Evolutionary conservation across 1,140 invertebrate species (phyloP), one percentile per base, ranked within the genome.

Genomic region (Atta colombica): DNA sequence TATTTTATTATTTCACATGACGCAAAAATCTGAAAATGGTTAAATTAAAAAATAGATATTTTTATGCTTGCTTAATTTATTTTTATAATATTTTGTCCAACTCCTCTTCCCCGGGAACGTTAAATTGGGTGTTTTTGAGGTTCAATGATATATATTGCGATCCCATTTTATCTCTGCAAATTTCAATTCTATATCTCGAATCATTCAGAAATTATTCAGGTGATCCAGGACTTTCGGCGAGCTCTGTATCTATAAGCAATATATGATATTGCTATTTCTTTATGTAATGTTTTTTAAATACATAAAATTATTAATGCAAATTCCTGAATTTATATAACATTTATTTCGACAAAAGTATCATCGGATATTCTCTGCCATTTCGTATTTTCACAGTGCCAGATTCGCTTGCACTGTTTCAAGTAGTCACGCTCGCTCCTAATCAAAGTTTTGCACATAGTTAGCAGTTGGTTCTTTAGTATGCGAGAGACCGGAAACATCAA

Each of bases 401-500:
- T 74, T 82, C 49, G n/a, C 8, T 75, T 61, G 28, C 25, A 21
- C 25, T 1, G 31, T 53, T 84, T 75, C 35, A 21, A 72, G 39
- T 49, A 72, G 35, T 82, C 39, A 51, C n/a, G 39, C 69, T 61
- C 18, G 14, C 14, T 84, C 45, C 55, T 75, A 84, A 84, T 84
- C 69, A 84, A 84, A 84, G 69, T 84, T 84, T 61, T 18, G 55
- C 45, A 51, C 55, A 61, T 84, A 84, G 69, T 60, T 81, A 71
- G 21, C 21, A 58, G 16, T 49, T 61, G 18, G 80, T 74, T 82
- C 68, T 82, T 82, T 74, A 51, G 58, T 55, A 82, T 74, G 25
- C 68, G 28, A 81, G 31, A 69, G 25, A 53, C 25, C 16, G 55
- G 53, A 84, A 84, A 61, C 16, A 45, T 75, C 69, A 51, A 61